phyloP scores from a whole-genome alignment of 2,888 invertebrate species.

The Erpobdella octoculata region DNA sequence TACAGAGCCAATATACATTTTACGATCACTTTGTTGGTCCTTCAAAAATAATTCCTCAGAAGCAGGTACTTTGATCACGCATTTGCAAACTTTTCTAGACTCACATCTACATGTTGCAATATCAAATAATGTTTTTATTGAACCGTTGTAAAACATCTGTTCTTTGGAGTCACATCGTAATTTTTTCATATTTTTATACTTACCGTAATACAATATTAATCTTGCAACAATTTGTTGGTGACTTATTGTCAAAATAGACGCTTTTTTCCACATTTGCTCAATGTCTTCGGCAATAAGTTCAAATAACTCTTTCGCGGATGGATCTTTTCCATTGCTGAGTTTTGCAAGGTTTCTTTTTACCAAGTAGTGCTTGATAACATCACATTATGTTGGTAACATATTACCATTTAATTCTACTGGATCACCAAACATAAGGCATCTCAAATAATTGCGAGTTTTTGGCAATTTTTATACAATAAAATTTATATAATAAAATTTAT shows the following conservation, averaged over 20 bases:
- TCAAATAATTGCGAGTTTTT: not conserved
- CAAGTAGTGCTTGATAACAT: no score
- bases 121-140: no score
- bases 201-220: no score
- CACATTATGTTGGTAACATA: not conserved
- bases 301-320: not conserved
- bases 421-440: slow-evolving; percentile 1
- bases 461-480: no score
- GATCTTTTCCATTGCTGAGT: slow-evolving; percentile 1
- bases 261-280: no score
- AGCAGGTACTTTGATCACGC: not conserved
- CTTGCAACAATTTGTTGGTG: no score
- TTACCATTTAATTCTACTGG: not conserved
- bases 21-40: no score
- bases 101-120: no score
- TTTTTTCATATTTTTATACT: not conserved
- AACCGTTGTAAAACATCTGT: not conserved
- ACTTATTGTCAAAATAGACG: no score
- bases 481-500: no score
- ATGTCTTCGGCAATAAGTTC: not conserved
- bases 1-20: no score
- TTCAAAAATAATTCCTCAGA: not conserved
- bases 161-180: not conserved
- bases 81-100: not conserved
- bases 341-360: not conserved